A percentile compares a stretch with the other conserved stretches of the same genome.
Evolutionary conservation across 1,140 invertebrate genomes (phyloP).

Genomic region (Sinella curviseta): DNA sequence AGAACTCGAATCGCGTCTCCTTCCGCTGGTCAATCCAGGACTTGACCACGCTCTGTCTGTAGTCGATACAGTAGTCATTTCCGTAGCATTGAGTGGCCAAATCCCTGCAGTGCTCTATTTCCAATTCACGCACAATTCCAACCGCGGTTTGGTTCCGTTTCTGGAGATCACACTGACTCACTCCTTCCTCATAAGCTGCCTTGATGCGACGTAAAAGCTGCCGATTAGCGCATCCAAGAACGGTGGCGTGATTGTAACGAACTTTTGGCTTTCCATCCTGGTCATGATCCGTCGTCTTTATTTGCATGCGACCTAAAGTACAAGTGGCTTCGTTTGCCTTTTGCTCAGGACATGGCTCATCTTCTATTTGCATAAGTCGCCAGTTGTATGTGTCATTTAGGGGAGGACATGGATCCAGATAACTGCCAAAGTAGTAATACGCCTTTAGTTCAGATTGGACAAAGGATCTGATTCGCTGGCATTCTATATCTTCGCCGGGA

Average conservation of each 20-base stretch:
- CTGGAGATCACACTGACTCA: neutral
- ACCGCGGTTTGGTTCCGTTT: neutral
- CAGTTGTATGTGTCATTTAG: slow-evolving; percentile 22
- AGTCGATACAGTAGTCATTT: slow-evolving; percentile 32
- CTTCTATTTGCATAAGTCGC: slow-evolving; percentile 25
- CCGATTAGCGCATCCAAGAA: slow-evolving; percentile 37
- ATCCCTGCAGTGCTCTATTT: slow-evolving; percentile 32
- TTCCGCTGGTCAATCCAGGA: slow-evolving; percentile 14
- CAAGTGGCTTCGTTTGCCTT: slow-evolving; percentile 27
- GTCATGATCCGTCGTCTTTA: slow-evolving; percentile 23
- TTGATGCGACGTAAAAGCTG: slow-evolving; percentile 19
- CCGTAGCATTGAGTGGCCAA: neutral
- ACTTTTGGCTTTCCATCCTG: neutral
- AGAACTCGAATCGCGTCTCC: slow-evolving; percentile 29
- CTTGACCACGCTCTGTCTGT: slow-evolving; percentile 25
- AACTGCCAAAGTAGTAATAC: slow-evolving; percentile 34
- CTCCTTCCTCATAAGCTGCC: neutral
- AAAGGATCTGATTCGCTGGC: slow-evolving; percentile 31
- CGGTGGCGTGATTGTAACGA: slow-evolving; percentile 29
- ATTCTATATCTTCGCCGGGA: neutral
- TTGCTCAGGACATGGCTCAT: slow-evolving; percentile 19
- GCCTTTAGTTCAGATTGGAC: slow-evolving; percentile 21
- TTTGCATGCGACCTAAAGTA: slow-evolving; percentile 34
- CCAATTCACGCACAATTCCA: neutral
- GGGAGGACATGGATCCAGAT: slow-evolving; percentile 35